Evolutionary conservation across 2,113 vertebrate species (phyloP).

Genomic region (Monopterus albus): DNA sequence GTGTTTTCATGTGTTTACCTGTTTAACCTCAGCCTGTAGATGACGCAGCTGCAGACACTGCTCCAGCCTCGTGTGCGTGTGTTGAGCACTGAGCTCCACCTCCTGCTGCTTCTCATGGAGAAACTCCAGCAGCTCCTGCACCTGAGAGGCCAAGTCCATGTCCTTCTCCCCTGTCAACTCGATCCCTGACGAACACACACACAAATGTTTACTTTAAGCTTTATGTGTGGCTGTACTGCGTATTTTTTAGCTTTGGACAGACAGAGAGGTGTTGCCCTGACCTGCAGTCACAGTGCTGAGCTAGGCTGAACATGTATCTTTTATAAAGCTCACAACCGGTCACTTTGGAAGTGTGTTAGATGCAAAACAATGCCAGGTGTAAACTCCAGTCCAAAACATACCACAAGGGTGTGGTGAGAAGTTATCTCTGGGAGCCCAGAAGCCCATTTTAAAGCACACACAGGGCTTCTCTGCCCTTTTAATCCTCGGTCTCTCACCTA

Average conservation of each 20-base stretch:
- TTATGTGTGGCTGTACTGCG: background rate
- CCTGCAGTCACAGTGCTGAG: too few species aligned
- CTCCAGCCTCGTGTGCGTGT: conserved; percentile 93
- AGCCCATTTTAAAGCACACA: background rate
- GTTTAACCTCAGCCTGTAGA: conserved; percentile 96
- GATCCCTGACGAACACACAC: conserved; percentile 84
- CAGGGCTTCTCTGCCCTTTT: too few species aligned
- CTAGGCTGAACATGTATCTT: too few species aligned
- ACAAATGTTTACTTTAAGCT: conserved; percentile 12
- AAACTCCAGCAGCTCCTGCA: conserved; percentile 97
- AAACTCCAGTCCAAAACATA: background rate
- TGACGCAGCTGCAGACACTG: conserved; percentile 95
- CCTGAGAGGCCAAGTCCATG: conserved; percentile 95
- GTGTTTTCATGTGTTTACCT: conserved; percentile 79
- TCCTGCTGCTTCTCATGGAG: conserved; percentile 98
- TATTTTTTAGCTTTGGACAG: too few species aligned
- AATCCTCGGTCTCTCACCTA: background rate
- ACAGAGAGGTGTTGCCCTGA: too few species aligned
- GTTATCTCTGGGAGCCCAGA: background rate
- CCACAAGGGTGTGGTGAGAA: background rate
- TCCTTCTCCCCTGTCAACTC: conserved; percentile 98
- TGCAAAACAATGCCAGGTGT: background rate
- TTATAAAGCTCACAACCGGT: too few species aligned
- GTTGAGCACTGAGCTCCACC: conserved; percentile 92
- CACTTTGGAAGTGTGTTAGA: background rate